Base-by-base conservation (phyloP, 2,113 vertebrate species). In the Poicephalus meyeri region DNA sequence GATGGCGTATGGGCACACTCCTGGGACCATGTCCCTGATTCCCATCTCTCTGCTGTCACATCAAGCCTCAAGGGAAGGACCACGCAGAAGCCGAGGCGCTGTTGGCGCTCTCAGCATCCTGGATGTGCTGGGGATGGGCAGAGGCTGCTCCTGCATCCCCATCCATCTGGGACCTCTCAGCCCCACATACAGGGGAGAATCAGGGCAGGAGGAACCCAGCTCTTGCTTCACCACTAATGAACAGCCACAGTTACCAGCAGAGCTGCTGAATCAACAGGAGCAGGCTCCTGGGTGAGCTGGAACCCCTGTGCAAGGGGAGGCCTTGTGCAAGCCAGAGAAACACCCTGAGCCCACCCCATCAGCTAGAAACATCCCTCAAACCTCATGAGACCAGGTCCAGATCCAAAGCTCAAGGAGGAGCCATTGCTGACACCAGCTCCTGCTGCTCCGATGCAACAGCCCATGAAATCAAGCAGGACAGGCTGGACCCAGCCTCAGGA, bases 261-360 rank as follows among this genome's bases (percentile, higher is more conserved):
- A 1, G 74, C 47, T 78, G 53, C 70, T 58, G 68, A 70, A 86
- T 58, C 28, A 47, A 87, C 50, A 60, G 35, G 50, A 89, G 80
- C 63, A 69, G 49, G 52, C 6, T 80, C 53, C 16, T 12, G 65
- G 60, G 37, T 0, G 18, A 89, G 64, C 46, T 1, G 0, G 77
- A 93, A 78, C 17, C 49, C 13, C 3, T 0, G 1, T 0, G 11
- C 2, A 4, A 66, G 60, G n/a, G 0, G 1, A 60, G 33, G 52
- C 66, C 66, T 39, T 3, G 13, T 1, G 13, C 37, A 39, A 39
- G 37, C 37, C 37, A 39, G 37, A 39, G 37, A 39, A 39, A 39
- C 37, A 39, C 37, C 37, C 37, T 58, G 56, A 58, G 56, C n/a
- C 50, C 44, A 49, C 16, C 13, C 44, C 55, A 61, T 4, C 53